Evolutionary conservation across 1,140 invertebrate species (phyloP), one percentile per base, ranked within the genome.

Genomic region (Pseudomyrmex flavicornis): DNA sequence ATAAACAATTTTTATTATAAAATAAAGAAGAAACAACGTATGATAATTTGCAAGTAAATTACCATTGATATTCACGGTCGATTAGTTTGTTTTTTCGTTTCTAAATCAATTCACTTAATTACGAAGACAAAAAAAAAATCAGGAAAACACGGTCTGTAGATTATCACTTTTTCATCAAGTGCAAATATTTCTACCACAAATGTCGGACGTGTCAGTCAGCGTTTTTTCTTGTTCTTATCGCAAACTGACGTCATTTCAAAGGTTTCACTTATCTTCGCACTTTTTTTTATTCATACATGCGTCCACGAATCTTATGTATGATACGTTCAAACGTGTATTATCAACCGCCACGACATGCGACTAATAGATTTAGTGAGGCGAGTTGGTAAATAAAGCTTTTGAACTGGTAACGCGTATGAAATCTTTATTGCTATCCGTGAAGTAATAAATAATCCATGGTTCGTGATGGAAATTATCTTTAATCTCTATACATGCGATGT

Each of bases 381-480:
- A 74, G 59, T 15, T 44, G 54, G 17, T n/a, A 50, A 56, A 48
- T 50, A 20, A 50, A 70, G 54, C 46, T 70, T 85, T 77, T 73
- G 59, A 87, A 85, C 61, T 35, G 54, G 44, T 59, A 86, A 83
- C 88, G 63, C 56, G 35, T 35, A 56, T n/a, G 83, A 86, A 80
- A 89, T 88, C 70, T 88, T 89, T 89, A 89, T 86, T 73, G 50
- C 80, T 74, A 63, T 62, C 72, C 56, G 7, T 52, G 13, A 9
- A 63, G 74, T 46, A 88, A 46, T 88, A 88, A 88, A 89, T 73
- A 52, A 85, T 79, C 50, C 68, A 48, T 9, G 59, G 8, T 76
- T 85, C 84, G 88, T 88, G 87, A 84, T 63, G 72, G 56, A 59
- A 74, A 88, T 89, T 88, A 86, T 89, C 87, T 88, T 65, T 54